Conservation (phyloP, 2,888 invertebrate genomes). For the Drosophila mettleri region DNA sequence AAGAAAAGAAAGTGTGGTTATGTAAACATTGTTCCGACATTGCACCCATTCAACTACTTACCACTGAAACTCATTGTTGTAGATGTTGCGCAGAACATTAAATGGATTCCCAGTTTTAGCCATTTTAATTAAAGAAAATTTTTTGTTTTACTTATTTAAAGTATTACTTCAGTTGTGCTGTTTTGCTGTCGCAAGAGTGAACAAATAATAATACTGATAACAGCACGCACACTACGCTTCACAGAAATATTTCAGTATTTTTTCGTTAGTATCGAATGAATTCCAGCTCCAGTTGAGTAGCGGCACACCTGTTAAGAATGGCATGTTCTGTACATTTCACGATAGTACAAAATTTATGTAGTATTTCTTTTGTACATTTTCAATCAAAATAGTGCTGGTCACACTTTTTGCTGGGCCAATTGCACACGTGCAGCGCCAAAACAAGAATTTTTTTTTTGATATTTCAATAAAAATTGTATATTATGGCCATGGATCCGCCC, state of each 20-base stretch:
- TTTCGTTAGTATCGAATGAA: constrained; percentile 5
- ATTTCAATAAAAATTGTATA: constrained; percentile 1
- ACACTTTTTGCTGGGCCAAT: constrained; percentile 19
- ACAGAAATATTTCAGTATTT: constrained; percentile 11
- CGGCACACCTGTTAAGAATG: not conserved
- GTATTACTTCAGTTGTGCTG: constrained; percentile 16
- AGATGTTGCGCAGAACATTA: constrained; percentile 88
- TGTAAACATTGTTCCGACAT: constrained; percentile 33
- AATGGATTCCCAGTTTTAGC: constrained; percentile 87
- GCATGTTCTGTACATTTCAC: not conserved
- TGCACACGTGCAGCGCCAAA: constrained; percentile 64
- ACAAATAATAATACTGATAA: constrained; percentile 10
- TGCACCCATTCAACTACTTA: constrained; percentile 84
- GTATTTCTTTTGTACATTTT: too few relatives aligned
- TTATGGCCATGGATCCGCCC: constrained; percentile 43
- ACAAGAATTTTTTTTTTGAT: constrained; percentile 26
- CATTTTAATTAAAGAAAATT: constrained; percentile 85
- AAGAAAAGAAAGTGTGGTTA: constrained; percentile 57
- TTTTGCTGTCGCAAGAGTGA: constrained; percentile 30
- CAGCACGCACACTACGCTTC: constrained; percentile 27
- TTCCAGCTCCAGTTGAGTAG: not conserved
- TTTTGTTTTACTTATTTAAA: constrained; percentile 22
- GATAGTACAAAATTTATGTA: not conserved
- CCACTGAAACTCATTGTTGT: constrained; percentile 92
- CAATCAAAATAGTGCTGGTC: constrained; percentile 26